These are phyloP conservation scores for Borostomias antarcticus DNA, from an alignment of 2,797 vertebrate species.

Conservation along the genomic window DNA sequence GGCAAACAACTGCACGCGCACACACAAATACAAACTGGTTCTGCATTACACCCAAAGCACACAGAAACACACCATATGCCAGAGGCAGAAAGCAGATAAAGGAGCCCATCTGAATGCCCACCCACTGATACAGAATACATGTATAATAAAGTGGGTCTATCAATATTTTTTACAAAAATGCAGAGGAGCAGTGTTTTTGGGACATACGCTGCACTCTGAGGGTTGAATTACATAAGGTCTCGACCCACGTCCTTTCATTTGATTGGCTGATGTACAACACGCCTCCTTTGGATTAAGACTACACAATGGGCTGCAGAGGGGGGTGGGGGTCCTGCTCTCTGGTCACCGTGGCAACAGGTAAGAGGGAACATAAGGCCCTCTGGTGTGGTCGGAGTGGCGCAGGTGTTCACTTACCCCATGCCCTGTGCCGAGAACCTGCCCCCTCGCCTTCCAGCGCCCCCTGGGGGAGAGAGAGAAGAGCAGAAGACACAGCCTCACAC, in stretches of 20 bases:
- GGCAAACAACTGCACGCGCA: constrained; percentile 31
- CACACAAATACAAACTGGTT: constrained; percentile 27
- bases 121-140: not conserved
- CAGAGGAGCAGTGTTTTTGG: constrained; percentile 42
- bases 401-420: constrained; percentile 92
- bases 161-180: constrained; percentile 29
- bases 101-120: not conserved
- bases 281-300: constrained; percentile 58
- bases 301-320: constrained; percentile 59
- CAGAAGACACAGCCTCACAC: not conserved
- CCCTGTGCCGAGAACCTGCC: constrained; percentile 98
- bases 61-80: constrained; percentile 19
- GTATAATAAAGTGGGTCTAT: constrained; percentile 16
- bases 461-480: not conserved
- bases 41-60: constrained; percentile 27
- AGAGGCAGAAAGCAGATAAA: constrained; percentile 39
- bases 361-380: constrained; percentile 62
- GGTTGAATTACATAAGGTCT: constrained; percentile 22
- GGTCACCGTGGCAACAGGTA: constrained; percentile 74
- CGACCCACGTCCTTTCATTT: constrained; percentile 33
- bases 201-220: constrained; percentile 18
- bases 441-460: constrained; percentile 82
- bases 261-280: constrained; percentile 49
- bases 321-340: constrained; percentile 62
- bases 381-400: constrained; percentile 48